A percentile compares a stretch with the other conserved stretches of the same genome.
Evolutionary conservation across 2,888 invertebrate genomes (phyloP).

Genomic region (Cephus rjabovi): DNA sequence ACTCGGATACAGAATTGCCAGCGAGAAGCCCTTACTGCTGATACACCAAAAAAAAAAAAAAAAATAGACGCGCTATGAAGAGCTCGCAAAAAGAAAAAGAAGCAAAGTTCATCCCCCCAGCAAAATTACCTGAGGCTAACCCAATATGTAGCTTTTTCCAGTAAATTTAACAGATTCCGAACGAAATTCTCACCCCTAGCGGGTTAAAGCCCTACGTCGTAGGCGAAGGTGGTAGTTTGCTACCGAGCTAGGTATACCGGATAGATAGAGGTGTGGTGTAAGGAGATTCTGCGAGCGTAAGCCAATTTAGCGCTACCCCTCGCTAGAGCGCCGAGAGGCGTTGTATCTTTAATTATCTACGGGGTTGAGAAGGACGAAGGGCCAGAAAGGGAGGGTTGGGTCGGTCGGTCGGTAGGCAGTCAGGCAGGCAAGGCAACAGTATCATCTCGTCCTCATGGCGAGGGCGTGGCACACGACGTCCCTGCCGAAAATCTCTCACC

Average conservation of each 20-base stretch:
- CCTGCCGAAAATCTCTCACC: slow-evolving; percentile 42
- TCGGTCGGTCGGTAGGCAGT: slow-evolving; percentile 1
- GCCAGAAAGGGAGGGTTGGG: background rate
- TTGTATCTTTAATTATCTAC: slow-evolving; percentile 62
- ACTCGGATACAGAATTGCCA: slow-evolving; percentile 27
- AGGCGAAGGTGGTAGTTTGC: background rate
- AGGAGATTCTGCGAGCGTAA: slow-evolving; percentile 51
- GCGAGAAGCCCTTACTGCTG: slow-evolving; percentile 30
- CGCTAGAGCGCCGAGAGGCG: slow-evolving; percentile 35
- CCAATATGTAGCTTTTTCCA: slow-evolving; percentile 25
- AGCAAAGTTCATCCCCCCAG: background rate
- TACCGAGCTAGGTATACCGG: background rate
- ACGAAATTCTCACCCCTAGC: background rate
- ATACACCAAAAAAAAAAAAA: background rate
- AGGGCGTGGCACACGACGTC: slow-evolving; percentile 51
- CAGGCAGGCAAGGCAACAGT: slow-evolving; percentile 32
- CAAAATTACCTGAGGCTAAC: slow-evolving; percentile 5
- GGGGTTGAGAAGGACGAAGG: slow-evolving; percentile 26
- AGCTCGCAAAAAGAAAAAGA: background rate
- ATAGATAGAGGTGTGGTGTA: background rate
- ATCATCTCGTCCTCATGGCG: slow-evolving; percentile 55
- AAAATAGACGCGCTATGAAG: background rate
- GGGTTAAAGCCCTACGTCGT: background rate
- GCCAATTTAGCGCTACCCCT: slow-evolving; percentile 47
- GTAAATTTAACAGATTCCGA: slow-evolving; percentile 29